A percentile compares a stretch with the other conserved stretches of the same genome.
These are phyloP conservation scores for Nannobrachium achirus DNA, from an alignment of 2,113 vertebrate genomes.

Conservation along the genomic window DNA sequence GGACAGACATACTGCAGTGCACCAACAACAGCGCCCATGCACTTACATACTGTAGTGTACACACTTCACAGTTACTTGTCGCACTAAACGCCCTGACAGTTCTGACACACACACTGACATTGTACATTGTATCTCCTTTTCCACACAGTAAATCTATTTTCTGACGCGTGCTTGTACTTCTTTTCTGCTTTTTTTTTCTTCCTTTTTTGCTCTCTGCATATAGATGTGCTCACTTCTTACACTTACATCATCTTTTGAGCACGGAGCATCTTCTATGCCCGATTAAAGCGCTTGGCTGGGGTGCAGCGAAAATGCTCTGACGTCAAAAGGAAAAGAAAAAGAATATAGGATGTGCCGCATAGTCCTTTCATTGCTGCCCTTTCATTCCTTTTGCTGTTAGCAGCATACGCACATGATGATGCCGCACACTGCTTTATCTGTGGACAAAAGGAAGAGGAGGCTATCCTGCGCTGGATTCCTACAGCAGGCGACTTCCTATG, in stretches of 20 bases:
- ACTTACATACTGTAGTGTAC: not conserved
- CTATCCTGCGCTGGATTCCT: not conserved
- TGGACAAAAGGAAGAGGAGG: not conserved
- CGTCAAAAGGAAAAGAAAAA: not conserved
- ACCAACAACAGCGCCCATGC: too few species aligned
- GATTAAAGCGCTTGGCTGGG: not conserved
- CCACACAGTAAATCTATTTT: not conserved
- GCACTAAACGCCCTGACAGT: too few species aligned
- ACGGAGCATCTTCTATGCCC: not conserved
- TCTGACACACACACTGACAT: not conserved
- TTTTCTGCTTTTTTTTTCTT: too few species aligned
- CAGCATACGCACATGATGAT: not conserved
- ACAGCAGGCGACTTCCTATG: not conserved
- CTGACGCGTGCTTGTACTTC: not conserved
- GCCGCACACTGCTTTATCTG: not conserved
- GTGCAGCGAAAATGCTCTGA: not conserved
- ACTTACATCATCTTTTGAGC: slow-evolving; percentile 3
- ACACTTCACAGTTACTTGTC: not conserved
- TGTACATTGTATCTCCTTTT: too few species aligned
- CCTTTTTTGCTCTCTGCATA: not conserved
- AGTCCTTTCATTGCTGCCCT: not conserved
- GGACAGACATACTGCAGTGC: too few species aligned
- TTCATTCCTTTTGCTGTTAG: slow-evolving; percentile 5
- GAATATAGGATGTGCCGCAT: not conserved
- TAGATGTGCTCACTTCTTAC: not conserved